Evolutionary conservation across 2,113 vertebrate genomes (phyloP).

Genomic region (Sceloporus tristichus): DNA sequence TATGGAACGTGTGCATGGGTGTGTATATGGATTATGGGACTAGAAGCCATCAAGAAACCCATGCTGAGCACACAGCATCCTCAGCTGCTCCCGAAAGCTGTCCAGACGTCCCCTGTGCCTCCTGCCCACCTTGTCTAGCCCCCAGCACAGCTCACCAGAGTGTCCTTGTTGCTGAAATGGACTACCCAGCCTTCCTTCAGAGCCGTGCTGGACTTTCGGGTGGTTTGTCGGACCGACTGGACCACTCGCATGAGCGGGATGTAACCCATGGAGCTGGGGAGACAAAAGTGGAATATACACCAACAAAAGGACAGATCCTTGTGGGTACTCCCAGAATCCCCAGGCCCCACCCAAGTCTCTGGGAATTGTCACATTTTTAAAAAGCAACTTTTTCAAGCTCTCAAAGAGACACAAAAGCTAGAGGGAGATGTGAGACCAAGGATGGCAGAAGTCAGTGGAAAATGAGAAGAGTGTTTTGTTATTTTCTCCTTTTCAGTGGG

Average conservation of each 20-base stretch:
- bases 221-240: slow-evolving; percentile 91
- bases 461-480: too few species aligned
- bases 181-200: slow-evolving; percentile 92
- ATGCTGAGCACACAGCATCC: too few species aligned
- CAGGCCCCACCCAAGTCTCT: too few species aligned
- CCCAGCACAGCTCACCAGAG: slow-evolving; percentile 78
- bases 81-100: too few species aligned
- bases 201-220: slow-evolving; percentile 86
- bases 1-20: too few species aligned
- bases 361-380: too few species aligned
- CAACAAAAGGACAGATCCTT: too few species aligned
- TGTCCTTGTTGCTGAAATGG: slow-evolving; percentile 91
- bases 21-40: background rate
- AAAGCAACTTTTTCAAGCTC: too few species aligned
- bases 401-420: too few species aligned
- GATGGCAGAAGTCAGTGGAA: too few species aligned
- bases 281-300: background rate
- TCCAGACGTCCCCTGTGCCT: background rate
- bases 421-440: too few species aligned
- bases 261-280: slow-evolving; percentile 79
- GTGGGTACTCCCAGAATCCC: background rate
- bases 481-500: too few species aligned
- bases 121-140: fast-evolving
- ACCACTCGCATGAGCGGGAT: slow-evolving; percentile 93
- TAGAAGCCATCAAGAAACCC: background rate